phyloP scores from a whole-genome alignment of 2,888 invertebrate species.

The Girardia tigrina region DNA sequence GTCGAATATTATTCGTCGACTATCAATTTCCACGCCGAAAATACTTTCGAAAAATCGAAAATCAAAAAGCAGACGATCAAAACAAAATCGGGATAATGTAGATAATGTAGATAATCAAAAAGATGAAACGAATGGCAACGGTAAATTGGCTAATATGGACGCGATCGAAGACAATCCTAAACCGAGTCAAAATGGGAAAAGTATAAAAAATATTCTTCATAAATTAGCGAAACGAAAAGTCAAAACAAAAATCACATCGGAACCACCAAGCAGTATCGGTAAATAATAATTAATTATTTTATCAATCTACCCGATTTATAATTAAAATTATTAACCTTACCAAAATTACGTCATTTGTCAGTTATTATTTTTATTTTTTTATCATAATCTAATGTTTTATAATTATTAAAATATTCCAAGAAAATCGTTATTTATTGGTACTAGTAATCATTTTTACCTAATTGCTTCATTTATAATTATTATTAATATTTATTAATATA shows the following conservation, averaged over 20 bases:
- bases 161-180: neutral
- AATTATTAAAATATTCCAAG: no score
- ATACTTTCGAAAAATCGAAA: neutral
- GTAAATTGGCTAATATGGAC: neutral
- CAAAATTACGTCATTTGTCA: no score
- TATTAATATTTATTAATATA: no score
- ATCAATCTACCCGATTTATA: no score
- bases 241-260: neutral
- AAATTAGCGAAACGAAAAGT: neutral
- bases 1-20: neutral
- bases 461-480: no score
- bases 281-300: neutral
- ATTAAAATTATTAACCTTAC: no score
- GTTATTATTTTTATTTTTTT: no score
- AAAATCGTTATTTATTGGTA: no score
- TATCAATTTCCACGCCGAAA: neutral
- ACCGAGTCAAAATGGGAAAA: neutral
- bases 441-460: no score
- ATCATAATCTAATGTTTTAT: no score
- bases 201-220: neutral
- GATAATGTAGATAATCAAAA: neutral
- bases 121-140: neutral
- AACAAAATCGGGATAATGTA: neutral
- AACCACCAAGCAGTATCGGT: constrained; percentile 10
- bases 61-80: neutral